A percentile compares a stretch with the other conserved stretches of the same genome.
Evolutionary conservation across 2,888 invertebrate species (phyloP).

Genomic region (Periphyllus acericola): DNA sequence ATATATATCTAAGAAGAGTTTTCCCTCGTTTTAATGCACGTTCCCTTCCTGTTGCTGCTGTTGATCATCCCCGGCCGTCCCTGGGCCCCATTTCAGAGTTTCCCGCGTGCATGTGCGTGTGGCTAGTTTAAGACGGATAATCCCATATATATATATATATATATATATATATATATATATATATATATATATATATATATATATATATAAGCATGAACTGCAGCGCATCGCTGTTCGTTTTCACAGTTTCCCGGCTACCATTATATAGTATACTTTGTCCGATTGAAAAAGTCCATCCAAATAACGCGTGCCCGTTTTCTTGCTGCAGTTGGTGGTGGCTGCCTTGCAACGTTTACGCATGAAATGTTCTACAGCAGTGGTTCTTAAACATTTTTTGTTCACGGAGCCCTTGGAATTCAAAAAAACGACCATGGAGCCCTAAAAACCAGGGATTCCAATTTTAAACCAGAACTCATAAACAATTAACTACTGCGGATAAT

Average conservation of each 20-base stretch:
- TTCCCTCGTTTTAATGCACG: constrained; percentile 21
- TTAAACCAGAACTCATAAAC: too few species aligned
- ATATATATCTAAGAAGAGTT: neutral
- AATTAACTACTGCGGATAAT: too few species aligned
- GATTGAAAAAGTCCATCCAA: neutral
- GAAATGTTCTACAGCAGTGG: too few species aligned
- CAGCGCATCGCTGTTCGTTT: neutral
- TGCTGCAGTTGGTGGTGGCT: neutral
- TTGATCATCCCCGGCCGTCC: neutral
- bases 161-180: too few species aligned
- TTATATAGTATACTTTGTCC: neutral
- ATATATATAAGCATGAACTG: too few species aligned
- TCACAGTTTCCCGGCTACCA: neutral
- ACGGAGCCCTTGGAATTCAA: too few species aligned
- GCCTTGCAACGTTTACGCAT: too few species aligned
- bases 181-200: too few species aligned
- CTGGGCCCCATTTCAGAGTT: neutral
- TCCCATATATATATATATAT: too few species aligned
- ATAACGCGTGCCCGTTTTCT: neutral
- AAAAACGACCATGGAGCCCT: too few species aligned
- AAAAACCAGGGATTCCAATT: too few species aligned
- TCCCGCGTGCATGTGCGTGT: neutral
- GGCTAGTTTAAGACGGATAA: constrained; percentile 22
- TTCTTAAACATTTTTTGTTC: too few species aligned
- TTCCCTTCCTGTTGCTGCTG: neutral